Evolutionary conservation across 2,888 invertebrate genomes (phyloP), one percentile per base, ranked within the genome.

Genomic region (Nebria brevicollis): DNA sequence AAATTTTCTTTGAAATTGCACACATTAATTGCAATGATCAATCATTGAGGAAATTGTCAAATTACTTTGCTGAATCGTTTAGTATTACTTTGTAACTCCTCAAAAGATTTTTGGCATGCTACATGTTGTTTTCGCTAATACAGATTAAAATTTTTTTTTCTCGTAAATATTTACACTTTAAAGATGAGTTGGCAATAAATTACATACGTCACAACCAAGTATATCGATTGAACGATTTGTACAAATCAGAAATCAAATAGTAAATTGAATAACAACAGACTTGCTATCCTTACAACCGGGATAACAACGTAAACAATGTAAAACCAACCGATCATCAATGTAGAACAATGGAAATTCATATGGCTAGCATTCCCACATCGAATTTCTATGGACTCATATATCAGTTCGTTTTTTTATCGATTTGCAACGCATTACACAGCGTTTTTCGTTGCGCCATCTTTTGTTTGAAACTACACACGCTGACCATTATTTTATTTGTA

Each of bases 321-420:
- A 77, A 72, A 77, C 42, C 66, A 68, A 13, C 20, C 34, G 42
- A 20, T 66, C 74, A 34, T 78, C 78, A 77, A 77, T 77, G 78
- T 78, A 20, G 74, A 78, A 78, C 78, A 78, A 78, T 78, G 73
- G 78, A 72, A 77, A 77, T 77, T 77, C 72, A 77, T 77, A 72
- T 77, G 72, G 34, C 77, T 13, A 65, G 72, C 7, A 77, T 77
- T 77, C 77, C 15, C 41, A 42, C 41, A 11, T 5, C 6, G 70
- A 26, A 70, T 20, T 70, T 54, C 54, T 77, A 26, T 15, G 72
- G 64, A 43, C 68, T 77, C 77, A 72, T 77, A 77, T 77, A 77
- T 77, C 72, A 77, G 74, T 70, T 15, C 25, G 66, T 74, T 72
- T 78, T 78, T 78, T 78, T 78, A 78, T 78, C 72, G 70, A 68